Base-by-base conservation (phyloP, 2,797 vertebrate species). In the Oryzias dopingdopingensis region DNA sequence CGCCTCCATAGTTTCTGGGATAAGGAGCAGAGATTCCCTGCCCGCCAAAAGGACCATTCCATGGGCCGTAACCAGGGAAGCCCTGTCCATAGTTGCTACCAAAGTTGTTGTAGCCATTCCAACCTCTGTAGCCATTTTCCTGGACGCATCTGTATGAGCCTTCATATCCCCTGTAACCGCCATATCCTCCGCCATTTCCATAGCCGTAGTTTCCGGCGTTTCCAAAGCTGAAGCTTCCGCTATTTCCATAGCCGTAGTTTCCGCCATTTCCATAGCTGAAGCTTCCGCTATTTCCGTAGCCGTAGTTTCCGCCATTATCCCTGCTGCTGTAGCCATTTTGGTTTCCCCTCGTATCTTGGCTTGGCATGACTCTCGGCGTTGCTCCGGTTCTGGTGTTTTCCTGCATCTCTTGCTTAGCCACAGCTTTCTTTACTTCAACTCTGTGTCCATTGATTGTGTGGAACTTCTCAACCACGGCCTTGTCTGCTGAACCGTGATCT, bases 381-480 rank as follows among this genome's bases (percentile, higher is more conserved):
- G 86, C 86, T 0, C 86, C 78, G 40, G 75, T 85, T 3, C 93
- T 90, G 1, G 85, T 92, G 0, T 93, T 90, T 4, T 91, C 88
- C 80, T 97, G 95, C 92, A 98, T 97, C 76, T 98, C 97, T 78
- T 97, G 95, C 80, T 95, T 96, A 60, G 96, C 96, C 43, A 99
- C 92, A 29, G 96, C 96, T 67, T 98, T 99, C 90, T 99, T 99
- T 58, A 99, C 97, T 79, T 99, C 97, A 32, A 98, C 96, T 60
- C 96, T 96, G 81, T 97, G 95, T 74, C 95, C 95, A 50, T 96
- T 96, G 59, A 99, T 94, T 0, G 92, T 94, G 76, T 99, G 97
- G 51, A 95, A 97, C 72, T 98, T 98, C 12, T 97, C 93, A 59
- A 99, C 95, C 0, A 96, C 97, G 0, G 96, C 94, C 77, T 98